These are phyloP conservation scores for Petrosia ficiformis DNA, from an alignment of 37 sponge, comb jelly and placozoan genomes.

Conservation along the genomic window DNA sequence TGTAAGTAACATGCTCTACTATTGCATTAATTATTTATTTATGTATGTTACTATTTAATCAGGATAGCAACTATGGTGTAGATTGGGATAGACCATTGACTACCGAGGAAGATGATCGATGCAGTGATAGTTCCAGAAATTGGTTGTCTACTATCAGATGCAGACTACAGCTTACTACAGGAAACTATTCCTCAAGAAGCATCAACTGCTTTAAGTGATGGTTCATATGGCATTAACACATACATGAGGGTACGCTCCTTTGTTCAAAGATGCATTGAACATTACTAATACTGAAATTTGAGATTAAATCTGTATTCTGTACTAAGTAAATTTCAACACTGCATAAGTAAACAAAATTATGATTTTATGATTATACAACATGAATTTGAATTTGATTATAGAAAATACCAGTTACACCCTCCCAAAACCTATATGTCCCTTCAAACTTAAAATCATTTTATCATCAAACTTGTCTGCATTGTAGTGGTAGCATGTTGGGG, in stretches of 20 bases:
- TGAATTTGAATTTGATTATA: neutral
- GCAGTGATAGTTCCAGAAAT: neutral
- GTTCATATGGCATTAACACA: constrained; percentile 10
- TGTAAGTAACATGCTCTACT: neutral
- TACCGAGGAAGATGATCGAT: neutral
- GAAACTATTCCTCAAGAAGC: neutral
- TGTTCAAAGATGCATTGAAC: neutral
- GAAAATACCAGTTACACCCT: neutral
- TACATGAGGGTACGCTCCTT: constrained; percentile 1
- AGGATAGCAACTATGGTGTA: neutral
- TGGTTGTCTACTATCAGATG: neutral
- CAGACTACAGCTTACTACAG: neutral
- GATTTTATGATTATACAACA: no score
- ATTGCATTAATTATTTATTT: neutral
- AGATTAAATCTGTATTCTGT: no score
- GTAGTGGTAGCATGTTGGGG: constrained; percentile 14
- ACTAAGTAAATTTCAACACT: no score
- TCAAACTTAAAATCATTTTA: neutral
- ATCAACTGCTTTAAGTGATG: neutral
- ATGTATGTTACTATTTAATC: neutral
- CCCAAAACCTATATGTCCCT: constrained; percentile 12
- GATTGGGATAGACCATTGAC: constrained; percentile 33
- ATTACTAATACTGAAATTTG: neutral
- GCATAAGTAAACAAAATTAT: no score
- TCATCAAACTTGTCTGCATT: constrained; percentile 11